Evolutionary conservation across 2,888 invertebrate species (phyloP).

Genomic region (Ormyrus thymus): DNA sequence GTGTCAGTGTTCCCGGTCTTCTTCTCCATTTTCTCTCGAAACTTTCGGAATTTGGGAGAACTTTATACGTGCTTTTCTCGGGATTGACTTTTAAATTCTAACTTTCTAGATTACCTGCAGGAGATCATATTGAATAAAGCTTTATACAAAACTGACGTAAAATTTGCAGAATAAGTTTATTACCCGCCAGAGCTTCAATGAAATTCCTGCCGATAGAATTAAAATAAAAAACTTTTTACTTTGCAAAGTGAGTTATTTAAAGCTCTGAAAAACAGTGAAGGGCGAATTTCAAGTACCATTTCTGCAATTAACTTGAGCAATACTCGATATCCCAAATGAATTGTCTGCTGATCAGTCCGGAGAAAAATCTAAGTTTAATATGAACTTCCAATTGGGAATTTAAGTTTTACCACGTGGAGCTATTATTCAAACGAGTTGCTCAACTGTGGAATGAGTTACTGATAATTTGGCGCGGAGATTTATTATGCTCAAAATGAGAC

Average conservation of each 20-base stretch:
- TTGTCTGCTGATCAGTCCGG: too few relatives aligned
- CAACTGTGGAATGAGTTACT: slow-evolving; percentile 7
- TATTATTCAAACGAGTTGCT: slow-evolving; percentile 5
- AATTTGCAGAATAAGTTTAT: not conserved
- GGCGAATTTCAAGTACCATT: too few relatives aligned
- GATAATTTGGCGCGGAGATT: slow-evolving; percentile 21
- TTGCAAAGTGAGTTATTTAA: not conserved
- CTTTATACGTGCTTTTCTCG: slow-evolving; percentile 2
- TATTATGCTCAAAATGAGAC: slow-evolving; percentile 10
- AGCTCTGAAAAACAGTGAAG: too few relatives aligned
- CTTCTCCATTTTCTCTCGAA: not conserved
- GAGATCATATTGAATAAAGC: not conserved
- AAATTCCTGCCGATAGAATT: not conserved
- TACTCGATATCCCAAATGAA: too few relatives aligned
- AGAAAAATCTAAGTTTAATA: too few relatives aligned
- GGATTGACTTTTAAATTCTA: slow-evolving; percentile 16
- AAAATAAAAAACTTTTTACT: not conserved
- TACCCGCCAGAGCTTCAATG: not conserved
- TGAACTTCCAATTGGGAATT: too few relatives aligned
- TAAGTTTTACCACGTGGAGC: not conserved
- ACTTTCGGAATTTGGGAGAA: slow-evolving; percentile 13
- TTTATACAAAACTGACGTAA: not conserved
- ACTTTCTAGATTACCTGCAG: slow-evolving; percentile 6
- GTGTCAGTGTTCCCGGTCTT: not conserved
- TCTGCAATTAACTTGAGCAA: too few relatives aligned